Evolutionary conservation across 2,113 vertebrate genomes (phyloP).

Genomic region (Patagioenas fasciata): DNA sequence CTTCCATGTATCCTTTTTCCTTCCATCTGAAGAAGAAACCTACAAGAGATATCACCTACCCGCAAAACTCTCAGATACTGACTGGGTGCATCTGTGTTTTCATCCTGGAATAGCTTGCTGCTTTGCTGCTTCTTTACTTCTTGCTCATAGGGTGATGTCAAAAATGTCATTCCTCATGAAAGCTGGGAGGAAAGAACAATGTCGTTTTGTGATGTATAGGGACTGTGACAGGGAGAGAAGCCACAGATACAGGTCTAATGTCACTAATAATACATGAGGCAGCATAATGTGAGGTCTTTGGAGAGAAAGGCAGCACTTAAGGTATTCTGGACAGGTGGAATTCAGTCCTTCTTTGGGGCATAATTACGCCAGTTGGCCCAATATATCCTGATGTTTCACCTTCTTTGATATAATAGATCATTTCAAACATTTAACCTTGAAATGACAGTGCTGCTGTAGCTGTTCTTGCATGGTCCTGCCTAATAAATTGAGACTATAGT

Average conservation of each 20-base stretch:
- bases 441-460: not conserved
- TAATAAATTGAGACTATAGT: not conserved
- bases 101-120: not conserved
- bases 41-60: not conserved
- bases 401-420: not conserved
- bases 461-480: not conserved
- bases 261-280: conserved; percentile 37
- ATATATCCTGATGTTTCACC: conserved; percentile 3
- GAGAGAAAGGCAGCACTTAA: conserved; percentile 16
- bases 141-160: not conserved
- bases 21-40: conserved; percentile 11
- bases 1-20: not conserved
- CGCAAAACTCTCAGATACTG: conserved; percentile 11
- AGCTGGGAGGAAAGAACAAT: conserved; percentile 37
- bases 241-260: conserved; percentile 22
- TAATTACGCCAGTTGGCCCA: not conserved
- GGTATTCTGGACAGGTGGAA: not conserved
- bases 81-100: conserved; percentile 23
- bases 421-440: conserved; percentile 28
- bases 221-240: not conserved
- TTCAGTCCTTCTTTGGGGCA: conserved; percentile 19
- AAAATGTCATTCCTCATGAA: conserved; percentile 43
- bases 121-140: not conserved
- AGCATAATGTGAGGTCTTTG: conserved; percentile 9
- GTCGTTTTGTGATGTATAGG: not conserved